Evolutionary conservation across 2,113 vertebrate genomes (phyloP).

Genomic region (Megaptera novaeangliae): DNA sequence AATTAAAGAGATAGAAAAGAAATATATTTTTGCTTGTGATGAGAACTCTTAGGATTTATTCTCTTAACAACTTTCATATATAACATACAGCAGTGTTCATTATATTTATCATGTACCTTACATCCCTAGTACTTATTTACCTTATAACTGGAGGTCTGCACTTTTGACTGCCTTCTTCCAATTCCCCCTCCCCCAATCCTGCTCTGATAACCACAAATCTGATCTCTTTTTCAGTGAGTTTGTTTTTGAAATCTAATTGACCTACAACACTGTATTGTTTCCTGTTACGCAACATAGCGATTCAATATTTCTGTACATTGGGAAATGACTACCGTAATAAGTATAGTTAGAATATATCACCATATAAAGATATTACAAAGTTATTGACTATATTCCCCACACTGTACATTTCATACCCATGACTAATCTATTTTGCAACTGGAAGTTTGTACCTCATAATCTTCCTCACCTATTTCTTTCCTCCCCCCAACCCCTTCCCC

Average conservation of each 20-base stretch:
- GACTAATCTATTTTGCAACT: background rate
- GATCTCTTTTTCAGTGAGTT: background rate
- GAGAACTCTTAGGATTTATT: background rate
- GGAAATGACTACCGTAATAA: background rate
- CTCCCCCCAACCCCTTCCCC: background rate
- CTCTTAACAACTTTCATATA: background rate
- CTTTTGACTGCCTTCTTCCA: background rate
- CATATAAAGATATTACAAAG: background rate
- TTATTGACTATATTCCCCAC: background rate
- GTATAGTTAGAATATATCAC: background rate
- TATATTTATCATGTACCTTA: background rate
- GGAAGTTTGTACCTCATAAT: background rate
- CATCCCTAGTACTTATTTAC: background rate
- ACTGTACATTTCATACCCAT: background rate
- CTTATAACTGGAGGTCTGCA: background rate
- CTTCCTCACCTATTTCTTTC: background rate
- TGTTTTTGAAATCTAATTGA: background rate
- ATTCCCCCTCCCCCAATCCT: background rate
- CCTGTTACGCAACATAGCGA: background rate
- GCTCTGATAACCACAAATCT: background rate
- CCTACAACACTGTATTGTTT: background rate
- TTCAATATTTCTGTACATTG: background rate
- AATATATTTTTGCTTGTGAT: background rate
- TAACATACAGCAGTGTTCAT: background rate
- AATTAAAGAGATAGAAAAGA: background rate